A percentile compares a stretch with the other conserved stretches of the same genome.
phyloP scores from a whole-genome alignment of 2,797 vertebrate species.

The Fratercula arctica region DNA sequence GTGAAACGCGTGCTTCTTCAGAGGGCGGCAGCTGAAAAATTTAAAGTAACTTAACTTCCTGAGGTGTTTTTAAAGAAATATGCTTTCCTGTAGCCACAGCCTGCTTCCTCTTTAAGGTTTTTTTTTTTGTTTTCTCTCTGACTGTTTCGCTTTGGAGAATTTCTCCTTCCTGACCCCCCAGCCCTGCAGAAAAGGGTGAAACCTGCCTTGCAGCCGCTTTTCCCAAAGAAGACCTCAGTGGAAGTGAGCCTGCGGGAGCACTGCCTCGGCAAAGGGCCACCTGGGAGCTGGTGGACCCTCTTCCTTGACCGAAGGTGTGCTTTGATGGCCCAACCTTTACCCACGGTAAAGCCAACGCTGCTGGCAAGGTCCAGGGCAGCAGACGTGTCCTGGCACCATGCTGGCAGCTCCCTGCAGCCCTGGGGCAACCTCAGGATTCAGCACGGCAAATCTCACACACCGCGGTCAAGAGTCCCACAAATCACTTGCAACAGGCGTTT shows the following conservation, averaged over 20 bases:
- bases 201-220: not conserved
- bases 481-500: not conserved
- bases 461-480: accelerated
- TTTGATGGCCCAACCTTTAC: not conserved
- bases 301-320: not conserved
- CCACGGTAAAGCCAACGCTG: not conserved
- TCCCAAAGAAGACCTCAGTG: conserved; percentile 2
- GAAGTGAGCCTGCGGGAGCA: not conserved
- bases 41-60: conserved; percentile 66
- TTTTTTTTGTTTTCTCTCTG: not conserved
- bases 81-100: conserved; percentile 47
- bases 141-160: conserved; percentile 26
- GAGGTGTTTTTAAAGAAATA: conserved; percentile 63
- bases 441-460: not conserved
- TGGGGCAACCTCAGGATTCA: not conserved
- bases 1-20: conserved; percentile 10
- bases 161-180: not conserved
- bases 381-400: not conserved
- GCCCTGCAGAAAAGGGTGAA: not conserved
- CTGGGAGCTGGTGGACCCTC: not conserved
- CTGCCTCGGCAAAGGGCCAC: not conserved
- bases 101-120: conserved; percentile 7
- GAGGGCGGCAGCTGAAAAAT: conserved; percentile 35
- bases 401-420: not conserved
- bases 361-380: not conserved